A percentile compares a stretch with the other conserved stretches of the same genome.
Conservation (phyloP, 1,140 invertebrate genomes). For the Parasteatoda tepidariorum region DNA sequence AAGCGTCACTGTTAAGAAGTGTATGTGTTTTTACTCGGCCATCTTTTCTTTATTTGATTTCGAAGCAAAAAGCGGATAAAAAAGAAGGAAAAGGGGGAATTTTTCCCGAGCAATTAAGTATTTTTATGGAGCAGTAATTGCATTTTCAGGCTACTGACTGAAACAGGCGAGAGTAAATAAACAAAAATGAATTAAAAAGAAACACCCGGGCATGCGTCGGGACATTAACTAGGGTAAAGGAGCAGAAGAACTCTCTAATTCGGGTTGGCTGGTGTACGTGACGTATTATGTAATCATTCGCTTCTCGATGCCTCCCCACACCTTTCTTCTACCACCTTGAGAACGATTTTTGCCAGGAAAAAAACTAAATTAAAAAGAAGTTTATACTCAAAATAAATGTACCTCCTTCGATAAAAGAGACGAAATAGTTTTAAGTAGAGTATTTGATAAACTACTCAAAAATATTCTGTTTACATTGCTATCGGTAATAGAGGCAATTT, state of each 20-base stretch:
- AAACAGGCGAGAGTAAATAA: background rate
- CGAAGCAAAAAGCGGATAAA: background rate
- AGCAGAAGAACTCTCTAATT: constrained; percentile 5
- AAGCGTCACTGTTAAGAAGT: background rate
- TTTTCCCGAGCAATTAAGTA: constrained; percentile 48
- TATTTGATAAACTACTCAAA: no score
- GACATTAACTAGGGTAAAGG: background rate
- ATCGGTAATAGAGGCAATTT: no score
- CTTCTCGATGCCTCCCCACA: no score
- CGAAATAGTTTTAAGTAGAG: no score
- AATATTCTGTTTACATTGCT: no score
- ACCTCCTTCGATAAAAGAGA: no score
- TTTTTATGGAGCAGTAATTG: constrained; percentile 56
- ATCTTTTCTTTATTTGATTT: background rate
- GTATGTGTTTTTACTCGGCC: background rate
- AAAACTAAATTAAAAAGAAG: background rate
- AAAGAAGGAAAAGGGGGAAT: background rate
- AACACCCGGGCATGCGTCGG: background rate
- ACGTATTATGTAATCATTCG: background rate
- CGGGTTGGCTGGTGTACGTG: background rate
- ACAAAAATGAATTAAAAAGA: constrained; percentile 38
- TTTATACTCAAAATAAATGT: constrained; percentile 22
- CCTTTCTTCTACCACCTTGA: background rate
- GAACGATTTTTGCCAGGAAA: background rate
- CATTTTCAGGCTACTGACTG: constrained; percentile 17